Conservation (phyloP, 1,140 invertebrate species). For the Ceratosolen solmsi region DNA sequence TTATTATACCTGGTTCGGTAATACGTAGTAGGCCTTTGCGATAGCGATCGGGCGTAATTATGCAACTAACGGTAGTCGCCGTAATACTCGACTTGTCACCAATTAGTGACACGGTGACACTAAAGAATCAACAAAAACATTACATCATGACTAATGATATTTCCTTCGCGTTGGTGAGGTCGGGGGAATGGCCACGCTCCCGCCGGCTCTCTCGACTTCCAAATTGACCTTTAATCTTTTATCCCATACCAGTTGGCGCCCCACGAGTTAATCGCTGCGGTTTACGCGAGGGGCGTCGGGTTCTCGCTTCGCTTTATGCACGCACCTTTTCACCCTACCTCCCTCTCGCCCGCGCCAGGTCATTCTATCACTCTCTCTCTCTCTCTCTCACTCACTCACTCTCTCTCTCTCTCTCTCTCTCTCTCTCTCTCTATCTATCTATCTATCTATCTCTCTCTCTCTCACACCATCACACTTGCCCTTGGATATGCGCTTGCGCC, state of each 20-base stretch:
- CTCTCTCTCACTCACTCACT: neutral
- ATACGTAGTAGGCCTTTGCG: no score
- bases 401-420: neutral
- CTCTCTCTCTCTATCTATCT: neutral
- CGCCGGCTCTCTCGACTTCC: conserved; percentile 30
- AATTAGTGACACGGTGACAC: neutral
- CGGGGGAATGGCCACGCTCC: no score
- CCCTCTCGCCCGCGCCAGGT: neutral
- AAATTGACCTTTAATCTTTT: conserved; percentile 48
- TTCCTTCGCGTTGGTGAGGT: conserved; percentile 8
- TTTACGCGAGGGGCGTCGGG: neutral
- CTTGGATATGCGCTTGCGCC: neutral
- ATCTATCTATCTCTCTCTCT: no score
- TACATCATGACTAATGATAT: neutral
- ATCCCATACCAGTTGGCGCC: conserved; percentile 1
- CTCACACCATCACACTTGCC: neutral
- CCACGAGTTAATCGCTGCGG: conserved; percentile 11
- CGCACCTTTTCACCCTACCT: neutral
- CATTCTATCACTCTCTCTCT: no score
- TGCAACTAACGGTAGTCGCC: no score
- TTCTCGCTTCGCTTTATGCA: neutral
- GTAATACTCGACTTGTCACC: no score
- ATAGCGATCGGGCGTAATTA: no score
- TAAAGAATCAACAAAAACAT: neutral
- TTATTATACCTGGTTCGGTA: no score